Conservation (phyloP, 2,888 invertebrate species). For the Ernsta delagoae region DNA sequence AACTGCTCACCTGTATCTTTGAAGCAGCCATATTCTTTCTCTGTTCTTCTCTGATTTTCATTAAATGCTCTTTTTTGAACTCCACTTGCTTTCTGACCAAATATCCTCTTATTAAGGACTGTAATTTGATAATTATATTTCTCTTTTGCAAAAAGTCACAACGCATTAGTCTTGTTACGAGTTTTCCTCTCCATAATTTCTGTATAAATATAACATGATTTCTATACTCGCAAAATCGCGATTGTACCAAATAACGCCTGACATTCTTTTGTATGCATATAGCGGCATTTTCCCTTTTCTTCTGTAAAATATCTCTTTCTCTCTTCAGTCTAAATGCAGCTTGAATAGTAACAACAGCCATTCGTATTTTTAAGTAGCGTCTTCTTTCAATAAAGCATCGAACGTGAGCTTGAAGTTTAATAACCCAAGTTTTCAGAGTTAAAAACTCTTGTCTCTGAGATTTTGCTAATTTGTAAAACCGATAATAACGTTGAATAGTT, state of each 20-base stretch:
- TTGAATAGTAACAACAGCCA: conserved; percentile 64
- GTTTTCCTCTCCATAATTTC: conserved; percentile 69
- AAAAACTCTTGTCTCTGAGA: conserved; percentile 50
- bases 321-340: conserved; percentile 63
- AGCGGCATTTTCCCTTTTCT: conserved; percentile 56
- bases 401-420: conserved; percentile 56
- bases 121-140: conserved; percentile 62
- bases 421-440: conserved; percentile 42
- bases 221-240: conserved; percentile 56
- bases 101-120: conserved; percentile 77
- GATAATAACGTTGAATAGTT: conserved; percentile 55
- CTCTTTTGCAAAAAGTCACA: conserved; percentile 64
- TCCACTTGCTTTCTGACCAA: conserved; percentile 75
- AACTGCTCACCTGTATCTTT: conserved; percentile 84
- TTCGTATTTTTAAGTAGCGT: conserved; percentile 55
- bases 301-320: conserved; percentile 48
- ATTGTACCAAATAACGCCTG: conserved; percentile 60
- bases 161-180: conserved; percentile 63
- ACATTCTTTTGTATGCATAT: conserved; percentile 66
- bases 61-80: conserved; percentile 67
- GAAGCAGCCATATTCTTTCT: conserved; percentile 81
- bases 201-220: conserved; percentile 64
- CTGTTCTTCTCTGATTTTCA: conserved; percentile 70
- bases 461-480: conserved; percentile 57
- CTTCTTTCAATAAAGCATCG: conserved; percentile 58